A percentile compares a stretch with the other conserved stretches of the same genome.
phyloP scores from a whole-genome alignment of 2,797 vertebrate genomes.

The Mallotus villosus region DNA sequence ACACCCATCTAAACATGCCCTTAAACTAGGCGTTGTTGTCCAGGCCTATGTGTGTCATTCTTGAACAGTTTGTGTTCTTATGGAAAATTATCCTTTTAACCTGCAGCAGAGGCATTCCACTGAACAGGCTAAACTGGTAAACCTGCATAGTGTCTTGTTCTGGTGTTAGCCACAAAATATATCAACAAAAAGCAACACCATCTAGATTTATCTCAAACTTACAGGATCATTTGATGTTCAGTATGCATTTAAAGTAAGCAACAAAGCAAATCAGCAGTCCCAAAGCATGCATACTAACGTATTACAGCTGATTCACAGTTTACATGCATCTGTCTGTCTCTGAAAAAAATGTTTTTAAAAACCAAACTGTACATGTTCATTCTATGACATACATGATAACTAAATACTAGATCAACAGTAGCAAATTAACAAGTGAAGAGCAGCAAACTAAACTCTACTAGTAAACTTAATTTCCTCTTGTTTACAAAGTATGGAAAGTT shows the following conservation, averaged over 20 bases:
- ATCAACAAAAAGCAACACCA: background rate
- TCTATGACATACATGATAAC: too few species aligned
- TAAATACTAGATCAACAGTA: background rate
- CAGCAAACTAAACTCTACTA: slow-evolving; percentile 21
- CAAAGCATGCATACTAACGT: too few species aligned
- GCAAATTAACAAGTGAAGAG: slow-evolving; percentile 11
- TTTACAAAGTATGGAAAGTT: slow-evolving; percentile 36
- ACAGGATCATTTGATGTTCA: too few species aligned
- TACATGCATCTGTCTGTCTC: too few species aligned
- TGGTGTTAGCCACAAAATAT: background rate
- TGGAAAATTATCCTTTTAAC: slow-evolving; percentile 3
- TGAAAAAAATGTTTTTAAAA: too few species aligned
- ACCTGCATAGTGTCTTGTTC: background rate
- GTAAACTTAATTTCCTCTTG: background rate
- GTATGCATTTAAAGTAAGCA: too few species aligned
- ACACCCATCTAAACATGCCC: background rate
- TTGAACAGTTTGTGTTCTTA: slow-evolving; percentile 6
- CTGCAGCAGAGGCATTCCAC: slow-evolving; percentile 38
- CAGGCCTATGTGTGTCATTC: background rate
- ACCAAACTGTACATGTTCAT: too few species aligned
- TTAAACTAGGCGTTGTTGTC: background rate
- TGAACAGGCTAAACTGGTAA: slow-evolving; percentile 47
- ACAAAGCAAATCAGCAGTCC: too few species aligned
- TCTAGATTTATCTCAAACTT: too few species aligned
- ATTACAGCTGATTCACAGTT: too few species aligned